Evolutionary conservation across 2,797 vertebrate species (phyloP).

Genomic region (Halcyon chelicuti): DNA sequence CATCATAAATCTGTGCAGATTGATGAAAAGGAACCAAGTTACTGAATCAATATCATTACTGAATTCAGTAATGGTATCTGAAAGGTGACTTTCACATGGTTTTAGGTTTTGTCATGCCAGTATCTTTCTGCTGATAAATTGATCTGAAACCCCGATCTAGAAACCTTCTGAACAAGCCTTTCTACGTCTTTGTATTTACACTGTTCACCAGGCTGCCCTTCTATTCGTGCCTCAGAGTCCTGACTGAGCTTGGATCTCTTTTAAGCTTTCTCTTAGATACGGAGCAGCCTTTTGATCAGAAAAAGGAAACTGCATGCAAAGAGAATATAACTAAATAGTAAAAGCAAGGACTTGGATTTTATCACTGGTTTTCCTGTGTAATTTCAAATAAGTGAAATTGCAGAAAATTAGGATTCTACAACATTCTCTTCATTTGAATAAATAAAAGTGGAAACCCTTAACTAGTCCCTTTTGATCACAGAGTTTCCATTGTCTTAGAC

Average conservation of each 20-base stretch:
- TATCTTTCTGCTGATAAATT: not conserved
- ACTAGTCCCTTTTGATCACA: not conserved
- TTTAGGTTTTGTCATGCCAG: not conserved
- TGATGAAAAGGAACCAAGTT: not conserved
- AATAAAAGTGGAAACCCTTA: not conserved
- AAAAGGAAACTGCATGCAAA: slow-evolving; percentile 6
- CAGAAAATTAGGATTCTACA: not conserved
- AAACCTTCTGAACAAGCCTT: not conserved
- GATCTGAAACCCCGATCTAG: not conserved
- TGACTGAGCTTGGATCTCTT: not conserved
- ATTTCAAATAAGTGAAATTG: not conserved
- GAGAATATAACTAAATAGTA: not conserved
- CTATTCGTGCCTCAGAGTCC: not conserved
- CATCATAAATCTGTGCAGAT: not conserved
- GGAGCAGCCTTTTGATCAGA: not conserved
- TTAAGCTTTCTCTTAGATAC: not conserved
- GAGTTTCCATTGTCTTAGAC: not conserved
- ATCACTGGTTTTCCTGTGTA: not conserved
- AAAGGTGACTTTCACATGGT: not conserved
- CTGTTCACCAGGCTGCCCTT: not conserved
- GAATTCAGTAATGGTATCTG: not conserved
- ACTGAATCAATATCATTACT: not conserved
- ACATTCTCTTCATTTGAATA: not conserved
- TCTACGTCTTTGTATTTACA: not conserved
- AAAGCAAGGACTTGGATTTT: slow-evolving; percentile 15